Base-by-base conservation (phyloP, 2,797 vertebrate species). In the Enteromius anoplus region DNA sequence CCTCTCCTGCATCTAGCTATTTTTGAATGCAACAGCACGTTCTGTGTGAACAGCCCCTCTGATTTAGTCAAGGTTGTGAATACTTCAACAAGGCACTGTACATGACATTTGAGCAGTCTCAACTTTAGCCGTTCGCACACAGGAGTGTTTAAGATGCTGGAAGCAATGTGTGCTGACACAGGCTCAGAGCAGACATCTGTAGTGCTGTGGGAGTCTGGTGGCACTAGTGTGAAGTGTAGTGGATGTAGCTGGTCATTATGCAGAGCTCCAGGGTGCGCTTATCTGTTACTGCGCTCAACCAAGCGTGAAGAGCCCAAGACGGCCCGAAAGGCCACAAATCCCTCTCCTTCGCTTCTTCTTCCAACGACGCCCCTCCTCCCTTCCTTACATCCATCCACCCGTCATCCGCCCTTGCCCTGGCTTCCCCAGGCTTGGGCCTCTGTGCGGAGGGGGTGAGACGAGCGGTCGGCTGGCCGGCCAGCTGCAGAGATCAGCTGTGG, bases 181-280 rank as follows among this genome's bases (percentile, higher is more conserved):
- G 51, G 19, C 70, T 76, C 76, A 26, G 51, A 81, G 73, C 72
- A 64, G 80, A 79, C 80, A 66, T 81, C 84, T 82, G 84, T 81
- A 84, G 81, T 32, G 71, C 82, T 53, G 80, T 70, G n/a, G 34
- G 81, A 60, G 12, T 81, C 85, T 88, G 86, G 78, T 87, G 85
- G 89, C 85, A 32, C 64, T 85, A 49, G 81, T 85, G 82, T 91
- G 87, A 90, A 92, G 93, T 93, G 87, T 91, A 91, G 94, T 93
- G 93, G 91, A 92, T 94, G 91, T 88, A 93, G 78, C 91, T 32
- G 87, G 93, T 95, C 95, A 95, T 94, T 96, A 94, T 93, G 93
- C 94, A 92, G 94, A 92, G 92, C 95, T 94, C 90, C 92, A 93
- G 95, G 95, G 90, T 95, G 88, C 94, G 89, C 95, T 96, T 96